phyloP scores from a whole-genome alignment of 2,888 invertebrate genomes.

The Nebria brevicollis region DNA sequence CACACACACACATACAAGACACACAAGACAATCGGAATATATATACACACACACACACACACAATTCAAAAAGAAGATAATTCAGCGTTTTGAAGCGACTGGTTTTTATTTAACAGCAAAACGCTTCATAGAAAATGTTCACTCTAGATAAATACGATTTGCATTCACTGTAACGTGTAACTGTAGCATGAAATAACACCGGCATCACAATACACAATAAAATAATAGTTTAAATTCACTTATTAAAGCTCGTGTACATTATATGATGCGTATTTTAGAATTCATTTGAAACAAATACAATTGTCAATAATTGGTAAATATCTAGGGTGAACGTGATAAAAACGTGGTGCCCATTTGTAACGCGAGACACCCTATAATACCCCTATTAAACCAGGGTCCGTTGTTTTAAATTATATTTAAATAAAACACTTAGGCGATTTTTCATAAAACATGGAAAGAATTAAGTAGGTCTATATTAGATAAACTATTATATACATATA shows the following conservation, averaged over 20 bases:
- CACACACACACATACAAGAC: conserved; percentile 1
- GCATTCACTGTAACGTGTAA: not conserved
- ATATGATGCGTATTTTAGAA: no score
- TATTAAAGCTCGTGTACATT: no score
- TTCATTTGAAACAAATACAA: no score
- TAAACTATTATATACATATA: conserved; percentile 54
- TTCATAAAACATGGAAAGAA: conserved; percentile 63
- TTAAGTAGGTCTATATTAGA: conserved; percentile 64
- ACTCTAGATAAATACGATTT: not conserved
- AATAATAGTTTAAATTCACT: no score
- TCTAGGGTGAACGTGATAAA: not conserved
- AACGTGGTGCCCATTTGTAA: not conserved
- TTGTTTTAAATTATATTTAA: conserved; percentile 12
- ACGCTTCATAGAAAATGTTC: not conserved
- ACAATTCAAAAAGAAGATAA: not conserved
- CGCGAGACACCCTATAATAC: not conserved
- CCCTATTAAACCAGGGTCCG: conserved; percentile 6
- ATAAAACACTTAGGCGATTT: conserved; percentile 54
- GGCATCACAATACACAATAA: not conserved
- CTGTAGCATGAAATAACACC: not conserved
- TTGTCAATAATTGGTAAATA: not conserved
- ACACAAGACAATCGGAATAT: conserved; percentile 1
- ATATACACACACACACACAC: conserved; percentile 14
- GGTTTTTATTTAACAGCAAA: not conserved
- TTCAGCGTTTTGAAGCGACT: not conserved